Conservation (phyloP, 1,140 invertebrate species). For the Cydia strobilella region DNA sequence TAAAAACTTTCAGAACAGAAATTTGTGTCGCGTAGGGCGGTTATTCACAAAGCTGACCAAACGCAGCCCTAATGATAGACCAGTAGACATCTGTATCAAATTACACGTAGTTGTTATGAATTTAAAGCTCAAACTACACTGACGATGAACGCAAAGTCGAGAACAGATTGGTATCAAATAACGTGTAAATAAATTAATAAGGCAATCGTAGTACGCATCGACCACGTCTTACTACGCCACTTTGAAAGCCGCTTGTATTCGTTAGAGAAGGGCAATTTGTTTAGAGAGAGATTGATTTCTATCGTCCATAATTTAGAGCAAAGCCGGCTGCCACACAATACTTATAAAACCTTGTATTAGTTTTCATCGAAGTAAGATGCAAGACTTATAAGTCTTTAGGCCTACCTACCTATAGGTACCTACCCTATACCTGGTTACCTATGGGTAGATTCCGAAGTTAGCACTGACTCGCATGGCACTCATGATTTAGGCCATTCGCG, state of each 20-base stretch:
- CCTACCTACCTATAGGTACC: too few relatives aligned
- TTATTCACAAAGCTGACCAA: too few relatives aligned
- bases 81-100: too few relatives aligned
- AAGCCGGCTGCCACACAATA: neutral
- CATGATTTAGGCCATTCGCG: too few relatives aligned
- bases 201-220: conserved; percentile 4
- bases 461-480: too few relatives aligned
- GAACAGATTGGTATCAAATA: neutral
- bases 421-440: too few relatives aligned
- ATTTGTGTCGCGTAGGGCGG: too few relatives aligned
- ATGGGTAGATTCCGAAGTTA: too few relatives aligned
- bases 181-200: neutral
- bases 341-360: neutral
- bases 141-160: neutral
- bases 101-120: neutral
- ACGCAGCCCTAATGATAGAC: too few relatives aligned
- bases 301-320: neutral
- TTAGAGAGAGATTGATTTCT: neutral
- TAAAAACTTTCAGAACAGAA: too few relatives aligned
- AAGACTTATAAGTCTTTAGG: too few relatives aligned
- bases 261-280: conserved; percentile 4
- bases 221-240: neutral
- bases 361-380: too few relatives aligned
- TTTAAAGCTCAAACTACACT: neutral
- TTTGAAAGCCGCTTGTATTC: neutral